A percentile compares a stretch with the other conserved stretches of the same genome.
Conservation (phyloP, 2,797 vertebrate genomes). For the Holocentrus rufus region DNA sequence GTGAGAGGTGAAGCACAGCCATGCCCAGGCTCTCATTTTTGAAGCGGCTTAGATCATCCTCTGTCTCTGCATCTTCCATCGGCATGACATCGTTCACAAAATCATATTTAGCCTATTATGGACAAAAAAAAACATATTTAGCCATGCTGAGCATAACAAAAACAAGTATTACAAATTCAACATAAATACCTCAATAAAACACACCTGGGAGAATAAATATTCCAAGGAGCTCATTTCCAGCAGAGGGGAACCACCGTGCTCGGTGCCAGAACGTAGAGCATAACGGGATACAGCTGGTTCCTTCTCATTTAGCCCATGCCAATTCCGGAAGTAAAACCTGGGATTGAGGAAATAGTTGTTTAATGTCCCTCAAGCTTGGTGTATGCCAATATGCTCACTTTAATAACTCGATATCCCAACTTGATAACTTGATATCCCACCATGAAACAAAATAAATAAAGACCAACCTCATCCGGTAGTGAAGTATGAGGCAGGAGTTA, state of each 20-base stretch:
- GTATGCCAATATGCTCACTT: background rate
- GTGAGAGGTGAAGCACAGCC: constrained; percentile 92
- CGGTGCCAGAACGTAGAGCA: constrained; percentile 40
- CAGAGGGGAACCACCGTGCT: constrained; percentile 76
- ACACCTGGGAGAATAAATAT: constrained; percentile 92
- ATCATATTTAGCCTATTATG: constrained; percentile 87
- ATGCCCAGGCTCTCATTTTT: constrained; percentile 94
- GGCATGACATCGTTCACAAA: constrained; percentile 88
- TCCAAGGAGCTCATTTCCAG: constrained; percentile 88
- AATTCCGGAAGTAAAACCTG: constrained; percentile 93
- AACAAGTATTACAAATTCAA: background rate
- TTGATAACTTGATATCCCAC: no score
- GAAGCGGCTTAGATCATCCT: constrained; percentile 84
- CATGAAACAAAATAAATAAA: background rate
- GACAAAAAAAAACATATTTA: background rate
- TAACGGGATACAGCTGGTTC: constrained; percentile 84
- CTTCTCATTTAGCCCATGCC: constrained; percentile 86
- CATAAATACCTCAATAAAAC: background rate
- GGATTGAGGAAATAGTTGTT: background rate
- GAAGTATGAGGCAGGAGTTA: constrained; percentile 74
- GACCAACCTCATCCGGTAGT: constrained; percentile 92
- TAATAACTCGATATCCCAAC: no score
- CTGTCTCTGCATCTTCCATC: constrained; percentile 76
- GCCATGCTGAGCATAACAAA: background rate
- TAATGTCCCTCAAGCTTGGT: no score